Evolutionary conservation across 2,797 vertebrate genomes (phyloP).

Genomic region (Mus minutoides): DNA sequence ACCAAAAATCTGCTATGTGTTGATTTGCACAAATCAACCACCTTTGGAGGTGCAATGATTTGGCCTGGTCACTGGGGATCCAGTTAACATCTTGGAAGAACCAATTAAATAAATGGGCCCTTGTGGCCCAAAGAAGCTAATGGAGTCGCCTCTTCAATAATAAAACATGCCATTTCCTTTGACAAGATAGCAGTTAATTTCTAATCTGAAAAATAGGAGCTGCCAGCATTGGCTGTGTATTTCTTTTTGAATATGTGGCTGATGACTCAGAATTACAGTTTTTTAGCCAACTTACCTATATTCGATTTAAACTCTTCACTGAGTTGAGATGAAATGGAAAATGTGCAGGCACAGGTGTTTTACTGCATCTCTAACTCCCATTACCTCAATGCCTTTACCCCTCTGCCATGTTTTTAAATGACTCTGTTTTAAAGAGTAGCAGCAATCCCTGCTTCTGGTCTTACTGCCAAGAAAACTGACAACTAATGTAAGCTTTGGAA

Average conservation of each 20-base stretch:
- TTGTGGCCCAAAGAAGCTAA: conserved; percentile 67
- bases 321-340: conserved; percentile 74
- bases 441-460: neutral
- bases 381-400: neutral
- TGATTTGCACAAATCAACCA: conserved; percentile 34
- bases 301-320: conserved; percentile 73
- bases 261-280: conserved; percentile 72
- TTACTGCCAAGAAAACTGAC: neutral
- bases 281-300: conserved; percentile 73
- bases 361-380: neutral
- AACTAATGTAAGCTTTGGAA: neutral
- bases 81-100: conserved; percentile 73
- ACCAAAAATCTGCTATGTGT: conserved; percentile 21
- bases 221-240: conserved; percentile 59
- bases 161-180: conserved; percentile 74
- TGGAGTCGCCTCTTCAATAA: conserved; percentile 68
- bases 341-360: conserved; percentile 51
- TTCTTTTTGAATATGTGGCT: conserved; percentile 65
- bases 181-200: conserved; percentile 79
- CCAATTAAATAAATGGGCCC: conserved; percentile 76
- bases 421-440: neutral
- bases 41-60: conserved; percentile 60
- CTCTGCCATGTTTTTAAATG: neutral
- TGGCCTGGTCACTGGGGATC: conserved; percentile 61
- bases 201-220: conserved; percentile 78